Evolutionary conservation across 2,888 invertebrate genomes (phyloP), one percentile per base, ranked within the genome.

Genomic region (Xanthia icteritia): DNA sequence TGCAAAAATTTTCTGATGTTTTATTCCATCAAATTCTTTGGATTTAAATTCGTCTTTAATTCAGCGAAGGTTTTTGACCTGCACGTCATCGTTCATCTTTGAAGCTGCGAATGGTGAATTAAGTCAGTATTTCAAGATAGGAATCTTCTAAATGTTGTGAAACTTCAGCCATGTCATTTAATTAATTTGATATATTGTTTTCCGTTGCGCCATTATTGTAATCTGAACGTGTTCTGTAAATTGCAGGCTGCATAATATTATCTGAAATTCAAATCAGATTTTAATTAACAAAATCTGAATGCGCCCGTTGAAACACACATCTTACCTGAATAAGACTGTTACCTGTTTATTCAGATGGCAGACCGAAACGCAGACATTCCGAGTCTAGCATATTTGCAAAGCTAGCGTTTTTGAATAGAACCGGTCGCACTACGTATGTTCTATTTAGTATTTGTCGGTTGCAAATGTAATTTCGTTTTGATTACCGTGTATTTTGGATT

Each of bases 401-500:
- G 80, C 78, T 69, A 85, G 83, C 83, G 86, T 88, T 89, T 90
- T 86, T 87, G 84, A 89, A 87, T 89, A 81, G 83, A 81, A 79
- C 74, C 76, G 72, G 82, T 83, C 77, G 71, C 78, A 81, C 76
- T 64, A 54, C 61, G 68, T 83, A 73, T 78, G 81, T 86, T 83
- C 83, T 82, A 85, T 89, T 86, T 86, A 88, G 89, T 75, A 74
- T 82, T 87, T 88, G 89, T 86, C 85, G 85, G 84, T 86, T 82
- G 84, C 76, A 81, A 83, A 85, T 83, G 73, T 82, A 86, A 84
- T 86, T 84, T 79, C 65, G 73, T 73, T 84, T 67, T 79, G 78
- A 74, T 76, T 83, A 73, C 76, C 73, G 64, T 73, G 70, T 82
- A 73, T 81, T 81, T 81, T 64, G 76, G 71, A 75, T 72, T 65